Base-by-base conservation (phyloP, 1,140 invertebrate species). In the Drosophila saltans region DNA sequence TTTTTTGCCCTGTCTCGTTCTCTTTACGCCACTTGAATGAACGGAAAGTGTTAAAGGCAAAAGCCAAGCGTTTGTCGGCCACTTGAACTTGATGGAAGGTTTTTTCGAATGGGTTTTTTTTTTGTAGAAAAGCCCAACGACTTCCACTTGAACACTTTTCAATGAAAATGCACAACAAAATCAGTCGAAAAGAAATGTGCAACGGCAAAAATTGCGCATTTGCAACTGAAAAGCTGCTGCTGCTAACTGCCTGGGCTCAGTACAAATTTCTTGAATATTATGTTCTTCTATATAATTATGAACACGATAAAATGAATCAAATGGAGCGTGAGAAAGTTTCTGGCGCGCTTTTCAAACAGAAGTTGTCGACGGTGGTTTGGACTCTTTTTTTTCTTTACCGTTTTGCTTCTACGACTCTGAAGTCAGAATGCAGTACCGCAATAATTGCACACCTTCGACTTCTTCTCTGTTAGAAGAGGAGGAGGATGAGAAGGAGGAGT, bases 101-200 rank as follows among this genome's bases (percentile, higher is more conserved):
- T 52, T 26, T 26, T 26, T 9, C 45, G 21, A 52, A 52, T 52
- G 21, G 21, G 21, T 52, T 52, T 52, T 52, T 26, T 24, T 52
- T 64, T 39, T 66, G 67, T 65, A 71, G 83, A 82, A 88, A 82
- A 82, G 82, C 83, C 83, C 65, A 88, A 86, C 76, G 82, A 83
- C 83, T 86, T 86, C 82, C 82, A 86, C 82, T 86, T 74, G 82
- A 86, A 86, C 82, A 86, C 82, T 86, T 86, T 86, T 86, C 76
- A 86, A 86, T 86, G 76, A 88, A 86, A 86, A 88, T 80, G 66
- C 74, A 65, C 66, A 56, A 64, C 52, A 61, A 71, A 55, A 16
- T 59, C 24, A 66, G 60, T 28, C 65, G 39, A 30, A 43, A 63
- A 76, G 69, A 86, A 86, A 86, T 86, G 83, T 86, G 83, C 83